Conservation (phyloP, 2,888 invertebrate species). For the Plebejus melissa region DNA sequence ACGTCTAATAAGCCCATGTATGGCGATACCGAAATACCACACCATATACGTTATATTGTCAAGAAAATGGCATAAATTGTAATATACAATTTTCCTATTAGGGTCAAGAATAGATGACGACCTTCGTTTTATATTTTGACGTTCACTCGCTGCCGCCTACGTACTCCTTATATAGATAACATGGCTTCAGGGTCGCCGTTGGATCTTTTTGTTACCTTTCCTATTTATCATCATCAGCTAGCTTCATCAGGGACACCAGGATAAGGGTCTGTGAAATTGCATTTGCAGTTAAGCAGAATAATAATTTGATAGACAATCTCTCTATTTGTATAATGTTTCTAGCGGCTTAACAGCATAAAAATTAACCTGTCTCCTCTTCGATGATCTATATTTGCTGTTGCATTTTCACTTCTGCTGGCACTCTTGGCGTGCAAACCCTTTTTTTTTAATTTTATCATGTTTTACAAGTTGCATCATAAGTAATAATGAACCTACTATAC, state of each 20-base stretch:
- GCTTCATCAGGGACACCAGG: not conserved
- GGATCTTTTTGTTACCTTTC: constrained; percentile 15
- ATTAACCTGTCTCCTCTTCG: too few relatives aligned
- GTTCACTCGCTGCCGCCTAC: constrained; percentile 39
- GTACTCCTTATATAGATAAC: constrained; percentile 43
- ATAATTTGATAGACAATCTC: too few relatives aligned
- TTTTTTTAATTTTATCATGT: not conserved
- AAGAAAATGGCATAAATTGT: constrained; percentile 36
- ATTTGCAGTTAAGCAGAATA: not conserved
- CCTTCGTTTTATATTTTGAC: constrained; percentile 44
- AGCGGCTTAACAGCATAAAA: too few relatives aligned
- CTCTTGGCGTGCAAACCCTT: too few relatives aligned
- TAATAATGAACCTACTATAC: too few relatives aligned
- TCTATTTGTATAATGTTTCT: too few relatives aligned
- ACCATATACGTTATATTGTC: constrained; percentile 27
- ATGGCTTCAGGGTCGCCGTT: constrained; percentile 19
- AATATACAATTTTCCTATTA: constrained; percentile 44
- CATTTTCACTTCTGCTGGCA: too few relatives aligned
- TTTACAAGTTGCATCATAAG: not conserved
- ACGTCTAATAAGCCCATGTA: not conserved
- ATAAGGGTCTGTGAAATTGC: not conserved
- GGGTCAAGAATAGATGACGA: constrained; percentile 46
- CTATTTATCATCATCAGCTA: constrained; percentile 18
- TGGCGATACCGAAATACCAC: constrained; percentile 27
- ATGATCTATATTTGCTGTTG: too few relatives aligned